These are phyloP conservation scores for Sarcophaga carnaria DNA, from an alignment of 2,888 invertebrate genomes.

Conservation along the genomic window DNA sequence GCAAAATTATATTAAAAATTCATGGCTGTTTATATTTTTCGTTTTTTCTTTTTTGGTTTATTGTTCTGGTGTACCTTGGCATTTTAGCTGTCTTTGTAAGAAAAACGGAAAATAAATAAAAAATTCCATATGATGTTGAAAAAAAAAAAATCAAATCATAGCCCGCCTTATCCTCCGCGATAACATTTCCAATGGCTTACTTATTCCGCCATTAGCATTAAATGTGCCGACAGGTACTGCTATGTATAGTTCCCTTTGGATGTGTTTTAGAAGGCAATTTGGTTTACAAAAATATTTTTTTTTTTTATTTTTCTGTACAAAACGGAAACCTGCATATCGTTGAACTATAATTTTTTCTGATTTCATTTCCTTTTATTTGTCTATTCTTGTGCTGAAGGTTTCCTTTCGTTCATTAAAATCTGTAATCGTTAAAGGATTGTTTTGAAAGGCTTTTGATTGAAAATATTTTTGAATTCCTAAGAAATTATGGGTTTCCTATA, in stretches of 20 bases:
- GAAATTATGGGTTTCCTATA: too few relatives aligned
- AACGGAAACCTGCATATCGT: too few relatives aligned
- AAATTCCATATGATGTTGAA: not conserved
- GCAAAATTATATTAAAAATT: conserved; percentile 67
- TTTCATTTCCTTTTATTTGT: conserved; percentile 1
- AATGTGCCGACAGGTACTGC: conserved; percentile 44
- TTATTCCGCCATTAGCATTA: conserved; percentile 59
- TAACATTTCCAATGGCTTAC: conserved; percentile 9
- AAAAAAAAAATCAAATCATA: not conserved
- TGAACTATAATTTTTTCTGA: conserved; percentile 22
- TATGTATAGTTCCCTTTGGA: too few relatives aligned
- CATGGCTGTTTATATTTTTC: conserved; percentile 53
- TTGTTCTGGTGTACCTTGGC: conserved; percentile 35
- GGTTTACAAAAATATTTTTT: too few relatives aligned
- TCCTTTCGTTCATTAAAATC: conserved; percentile 35
- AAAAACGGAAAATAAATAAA: too few relatives aligned
- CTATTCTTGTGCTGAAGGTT: not conserved
- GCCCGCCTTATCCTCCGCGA: too few relatives aligned
- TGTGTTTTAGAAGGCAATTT: too few relatives aligned
- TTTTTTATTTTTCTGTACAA: too few relatives aligned
- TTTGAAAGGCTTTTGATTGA: conserved; percentile 3
- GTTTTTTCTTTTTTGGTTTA: not conserved
- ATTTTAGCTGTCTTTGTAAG: too few relatives aligned
- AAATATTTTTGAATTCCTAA: not conserved
- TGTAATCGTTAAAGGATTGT: conserved; percentile 14